Evolutionary conservation across 1,140 invertebrate genomes (phyloP).

Genomic region (Drosophila punjabiensis): DNA sequence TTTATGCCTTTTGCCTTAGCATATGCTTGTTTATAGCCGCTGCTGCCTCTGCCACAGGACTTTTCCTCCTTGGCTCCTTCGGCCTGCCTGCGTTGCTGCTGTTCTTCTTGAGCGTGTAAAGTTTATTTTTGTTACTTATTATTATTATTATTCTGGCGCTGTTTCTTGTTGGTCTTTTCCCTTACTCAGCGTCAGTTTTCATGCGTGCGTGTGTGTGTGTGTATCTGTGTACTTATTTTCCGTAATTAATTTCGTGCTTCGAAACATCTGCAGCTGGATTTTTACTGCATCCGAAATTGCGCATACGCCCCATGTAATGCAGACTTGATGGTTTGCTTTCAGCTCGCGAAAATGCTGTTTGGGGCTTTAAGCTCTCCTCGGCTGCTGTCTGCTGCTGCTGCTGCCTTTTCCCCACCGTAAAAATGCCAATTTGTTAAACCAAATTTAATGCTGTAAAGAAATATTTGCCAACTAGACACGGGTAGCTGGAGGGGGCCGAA

Average conservation of each 20-base stretch:
- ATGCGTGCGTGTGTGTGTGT: slow-evolving; percentile 3
- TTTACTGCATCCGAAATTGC: slow-evolving; percentile 79
- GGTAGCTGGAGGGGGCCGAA: not conserved
- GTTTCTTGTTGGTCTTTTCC: slow-evolving; percentile 42
- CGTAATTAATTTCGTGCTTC: slow-evolving; percentile 81
- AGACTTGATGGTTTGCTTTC: slow-evolving; percentile 72
- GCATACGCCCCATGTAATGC: slow-evolving; percentile 66
- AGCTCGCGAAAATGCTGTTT: slow-evolving; percentile 40
- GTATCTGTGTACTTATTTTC: slow-evolving; percentile 53
- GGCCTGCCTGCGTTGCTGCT: slow-evolving; percentile 13
- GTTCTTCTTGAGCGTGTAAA: slow-evolving; percentile 63
- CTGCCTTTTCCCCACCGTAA: slow-evolving; percentile 17
- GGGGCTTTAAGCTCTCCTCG: slow-evolving; percentile 26
- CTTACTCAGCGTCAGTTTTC: slow-evolving; percentile 16
- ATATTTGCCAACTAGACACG: slow-evolving; percentile 56
- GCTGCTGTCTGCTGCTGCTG: slow-evolving; percentile 2
- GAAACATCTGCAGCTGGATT: slow-evolving; percentile 81
- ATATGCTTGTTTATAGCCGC: slow-evolving; percentile 77
- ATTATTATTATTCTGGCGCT: slow-evolving; percentile 73
- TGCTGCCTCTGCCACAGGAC: slow-evolving; percentile 9
- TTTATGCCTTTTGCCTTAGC: slow-evolving; percentile 75
- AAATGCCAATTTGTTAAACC: slow-evolving; percentile 66
- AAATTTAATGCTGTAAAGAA: slow-evolving; percentile 65
- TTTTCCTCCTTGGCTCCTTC: not conserved
- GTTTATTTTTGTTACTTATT: slow-evolving; percentile 82